phyloP scores from a whole-genome alignment of 1,140 invertebrate species.

The Homarus americanus region DNA sequence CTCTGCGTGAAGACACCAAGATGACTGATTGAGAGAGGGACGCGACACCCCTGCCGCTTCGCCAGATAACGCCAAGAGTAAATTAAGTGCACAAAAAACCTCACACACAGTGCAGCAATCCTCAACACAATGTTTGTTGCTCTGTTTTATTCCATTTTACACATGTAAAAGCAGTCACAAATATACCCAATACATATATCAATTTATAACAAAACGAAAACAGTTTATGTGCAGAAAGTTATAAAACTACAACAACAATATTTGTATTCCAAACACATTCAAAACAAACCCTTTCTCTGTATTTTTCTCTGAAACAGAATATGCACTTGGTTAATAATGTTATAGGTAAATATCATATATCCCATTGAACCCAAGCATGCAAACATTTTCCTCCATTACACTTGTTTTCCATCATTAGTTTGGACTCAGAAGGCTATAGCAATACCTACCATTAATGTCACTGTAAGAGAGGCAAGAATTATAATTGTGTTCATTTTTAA shows the following conservation, averaged over 20 bases:
- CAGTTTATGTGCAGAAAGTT: slow-evolving; percentile 34
- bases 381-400: slow-evolving; percentile 57
- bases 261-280: slow-evolving; percentile 49
- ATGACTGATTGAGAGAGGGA: slow-evolving; percentile 45
- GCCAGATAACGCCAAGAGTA: slow-evolving; percentile 56
- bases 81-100: slow-evolving; percentile 59
- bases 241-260: slow-evolving; percentile 16
- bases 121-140: slow-evolving; percentile 52
- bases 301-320: slow-evolving; percentile 33
- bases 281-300: slow-evolving; percentile 54
- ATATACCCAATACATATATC: slow-evolving; percentile 49
- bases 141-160: slow-evolving; percentile 24
- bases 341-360: slow-evolving; percentile 39
- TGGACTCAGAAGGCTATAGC: slow-evolving; percentile 50
- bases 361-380: slow-evolving; percentile 59
- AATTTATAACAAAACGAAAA: slow-evolving; percentile 13
- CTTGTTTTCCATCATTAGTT: slow-evolving; percentile 55
- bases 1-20: slow-evolving; percentile 53
- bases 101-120: slow-evolving; percentile 51
- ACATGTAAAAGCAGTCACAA: slow-evolving; percentile 20
- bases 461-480: slow-evolving; percentile 49
- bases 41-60: slow-evolving; percentile 19
- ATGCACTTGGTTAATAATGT: slow-evolving; percentile 25
- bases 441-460: slow-evolving; percentile 46
- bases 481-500: slow-evolving; percentile 50